Evolutionary conservation across 2,113 vertebrate species (phyloP), one percentile per base, ranked within the genome.

Genomic region (Strigops habroptila): DNA sequence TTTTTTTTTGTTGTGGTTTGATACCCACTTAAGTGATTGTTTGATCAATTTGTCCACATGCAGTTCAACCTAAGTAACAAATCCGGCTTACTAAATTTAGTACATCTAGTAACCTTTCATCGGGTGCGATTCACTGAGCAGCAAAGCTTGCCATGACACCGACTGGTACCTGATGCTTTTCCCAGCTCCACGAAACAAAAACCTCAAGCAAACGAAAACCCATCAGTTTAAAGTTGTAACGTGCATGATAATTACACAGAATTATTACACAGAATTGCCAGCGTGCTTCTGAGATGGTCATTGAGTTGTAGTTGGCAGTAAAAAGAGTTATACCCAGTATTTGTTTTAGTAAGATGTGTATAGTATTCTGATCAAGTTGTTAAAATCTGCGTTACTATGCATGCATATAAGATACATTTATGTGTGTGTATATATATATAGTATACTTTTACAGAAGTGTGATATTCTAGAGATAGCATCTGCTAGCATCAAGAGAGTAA

Each of bases 11-110:
- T 78, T 81, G 57, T 79, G 60, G 18, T 57, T 75, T 91, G 43
- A 27, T 95, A 44, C 19, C 24, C 7, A 10, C 30, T 70, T 33
- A 75, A 52, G 46, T 60, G 73, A 37, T 63, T 74, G 43, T 81
- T 94, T 86, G 82, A 75, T 83, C 80, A 70, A 25, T 91, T 91
- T 93, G 41, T 93, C 37, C 37, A 41, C 60, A 69, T 65, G 64
- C 41, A 46, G 64, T 73, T 92, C 82, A 96, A 92, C 90, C 89
- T 90, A 71, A 77, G 78, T 95, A 91, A 86, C 69, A 95, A 96
- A 95, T 93, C 81, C 57, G 13, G 25, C 82, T 87, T 94, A 92
- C 86, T 95, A 95, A 75, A 95, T 91, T 94, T 93, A 93, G 88
- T 71, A 84, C 63, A 51, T 73, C 84, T 85, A 91, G 88, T 94